Base-by-base conservation (phyloP, 2,888 invertebrate species). In the Drosophila siamana region DNA sequence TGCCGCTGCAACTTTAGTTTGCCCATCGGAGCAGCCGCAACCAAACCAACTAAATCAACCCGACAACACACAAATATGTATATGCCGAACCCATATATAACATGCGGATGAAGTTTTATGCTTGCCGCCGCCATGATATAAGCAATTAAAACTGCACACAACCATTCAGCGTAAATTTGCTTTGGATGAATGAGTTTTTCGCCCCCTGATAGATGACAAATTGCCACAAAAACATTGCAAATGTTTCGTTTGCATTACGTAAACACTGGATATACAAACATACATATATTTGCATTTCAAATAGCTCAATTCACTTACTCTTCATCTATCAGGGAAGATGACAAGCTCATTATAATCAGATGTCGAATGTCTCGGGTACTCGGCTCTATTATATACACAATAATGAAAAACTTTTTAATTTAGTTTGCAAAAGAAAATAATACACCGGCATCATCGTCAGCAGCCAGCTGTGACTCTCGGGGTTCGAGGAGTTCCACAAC, bases 391-490 rank as follows among this genome's bases (percentile, higher is more conserved):
- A 19, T 3, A 19, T 3, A 19, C 19, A 19, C 19, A 30, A 1
- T 7, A 46, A 57, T 30, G 5, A 15, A 61, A 74, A 87, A 87
- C 68, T 75, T 84, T 84, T 87, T 85, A 85, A 86, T 85, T 85
- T 84, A 85, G 78, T 85, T 76, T 50, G 56, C 7, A 51, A 79
- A 85, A 87, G 72, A 76, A 81, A 81, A 86, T 82, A 76, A 80
- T 79, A 76, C 44, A 60, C 50, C 55, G 19, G 16, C 64, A 67
- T 69, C 65, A 61, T 51, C 67, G 47, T 47, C 66, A 48, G 51
- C 68, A 40, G 24, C 47, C 47, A 61, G 33, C 19, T 24, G 38
- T 24, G 43, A 1, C 38, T 38, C 11, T 28, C n/a, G 48, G 24
- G 51, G 13, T 26, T 43, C 50, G 16, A 13, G 26, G 9, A 38